Percentiles rank a stretch among this genome's conserved stretches.
Evolutionary conservation across 2,113 vertebrate species (phyloP).

Genomic region (Apteryx owenii): DNA sequence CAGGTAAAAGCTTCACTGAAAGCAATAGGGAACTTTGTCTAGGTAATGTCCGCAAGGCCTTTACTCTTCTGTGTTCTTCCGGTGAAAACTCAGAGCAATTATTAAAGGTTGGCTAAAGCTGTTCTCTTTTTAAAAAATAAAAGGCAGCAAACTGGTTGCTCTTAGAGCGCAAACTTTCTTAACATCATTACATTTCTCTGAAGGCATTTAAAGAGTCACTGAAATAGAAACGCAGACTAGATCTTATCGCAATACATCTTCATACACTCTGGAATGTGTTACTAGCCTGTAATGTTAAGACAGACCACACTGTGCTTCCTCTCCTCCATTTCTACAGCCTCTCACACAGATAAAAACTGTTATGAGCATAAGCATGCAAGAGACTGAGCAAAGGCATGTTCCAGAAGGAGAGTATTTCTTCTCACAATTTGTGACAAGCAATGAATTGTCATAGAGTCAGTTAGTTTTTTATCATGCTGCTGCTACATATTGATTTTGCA

Average conservation of each 20-base stretch:
- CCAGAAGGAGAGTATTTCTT: background rate
- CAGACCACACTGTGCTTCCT: constrained; percentile 30
- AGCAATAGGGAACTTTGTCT: background rate
- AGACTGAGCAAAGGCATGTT: background rate
- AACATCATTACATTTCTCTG: background rate
- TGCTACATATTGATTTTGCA: background rate
- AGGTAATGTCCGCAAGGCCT: background rate
- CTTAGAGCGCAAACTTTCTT: background rate
- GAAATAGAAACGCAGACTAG: background rate
- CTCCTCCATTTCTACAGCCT: background rate
- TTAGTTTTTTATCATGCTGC: background rate
- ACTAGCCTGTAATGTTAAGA: background rate
- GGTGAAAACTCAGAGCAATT: background rate
- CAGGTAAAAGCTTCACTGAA: accelerated
- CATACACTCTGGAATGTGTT: background rate
- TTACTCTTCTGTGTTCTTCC: background rate
- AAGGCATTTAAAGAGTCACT: background rate
- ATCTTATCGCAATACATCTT: background rate
- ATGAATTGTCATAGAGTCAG: background rate
- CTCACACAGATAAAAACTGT: background rate
- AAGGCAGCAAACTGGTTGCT: background rate
- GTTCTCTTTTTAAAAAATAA: background rate
- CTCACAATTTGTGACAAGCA: background rate
- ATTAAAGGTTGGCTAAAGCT: background rate
- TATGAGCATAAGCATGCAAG: background rate